These are phyloP conservation scores for Cenopis cana DNA, from an alignment of 2,888 invertebrate genomes.

Conservation along the genomic window DNA sequence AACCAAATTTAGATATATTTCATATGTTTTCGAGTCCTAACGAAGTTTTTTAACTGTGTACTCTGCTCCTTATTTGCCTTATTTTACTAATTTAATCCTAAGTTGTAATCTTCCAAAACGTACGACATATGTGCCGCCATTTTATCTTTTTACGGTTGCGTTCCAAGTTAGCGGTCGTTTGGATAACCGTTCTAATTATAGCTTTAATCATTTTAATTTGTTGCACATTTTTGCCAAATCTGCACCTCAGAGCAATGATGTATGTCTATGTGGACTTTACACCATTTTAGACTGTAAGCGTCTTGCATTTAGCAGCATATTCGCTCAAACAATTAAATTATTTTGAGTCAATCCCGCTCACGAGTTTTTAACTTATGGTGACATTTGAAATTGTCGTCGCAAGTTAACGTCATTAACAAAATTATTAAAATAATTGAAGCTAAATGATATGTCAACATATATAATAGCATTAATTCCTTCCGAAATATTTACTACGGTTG, in stretches of 20 bases:
- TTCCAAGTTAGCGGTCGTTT: conserved; percentile 22
- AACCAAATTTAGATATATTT: too few species aligned
- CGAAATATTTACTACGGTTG: too few species aligned
- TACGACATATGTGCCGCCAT: conserved; percentile 21
- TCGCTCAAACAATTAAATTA: background rate
- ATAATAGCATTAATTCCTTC: background rate
- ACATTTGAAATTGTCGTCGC: conserved; percentile 8
- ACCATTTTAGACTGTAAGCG: background rate
- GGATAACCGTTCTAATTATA: conserved; percentile 21
- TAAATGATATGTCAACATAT: conserved; percentile 3
- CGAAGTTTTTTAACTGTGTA: too few species aligned
- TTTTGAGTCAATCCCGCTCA: background rate
- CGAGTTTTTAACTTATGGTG: background rate
- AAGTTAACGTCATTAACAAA: background rate
- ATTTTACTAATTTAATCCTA: background rate
- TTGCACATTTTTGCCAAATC: conserved; percentile 16
- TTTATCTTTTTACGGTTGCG: conserved; percentile 3
- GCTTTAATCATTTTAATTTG: conserved; percentile 20
- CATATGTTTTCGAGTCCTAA: too few species aligned
- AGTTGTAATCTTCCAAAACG: conserved; percentile 3
- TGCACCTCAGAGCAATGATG: background rate
- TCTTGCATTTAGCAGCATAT: background rate
- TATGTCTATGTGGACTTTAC: background rate
- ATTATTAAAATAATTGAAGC: background rate
- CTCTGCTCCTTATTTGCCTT: background rate